These are phyloP conservation scores for Sisor rabdophorus DNA, from an alignment of 2,113 vertebrate genomes.

Conservation along the genomic window DNA sequence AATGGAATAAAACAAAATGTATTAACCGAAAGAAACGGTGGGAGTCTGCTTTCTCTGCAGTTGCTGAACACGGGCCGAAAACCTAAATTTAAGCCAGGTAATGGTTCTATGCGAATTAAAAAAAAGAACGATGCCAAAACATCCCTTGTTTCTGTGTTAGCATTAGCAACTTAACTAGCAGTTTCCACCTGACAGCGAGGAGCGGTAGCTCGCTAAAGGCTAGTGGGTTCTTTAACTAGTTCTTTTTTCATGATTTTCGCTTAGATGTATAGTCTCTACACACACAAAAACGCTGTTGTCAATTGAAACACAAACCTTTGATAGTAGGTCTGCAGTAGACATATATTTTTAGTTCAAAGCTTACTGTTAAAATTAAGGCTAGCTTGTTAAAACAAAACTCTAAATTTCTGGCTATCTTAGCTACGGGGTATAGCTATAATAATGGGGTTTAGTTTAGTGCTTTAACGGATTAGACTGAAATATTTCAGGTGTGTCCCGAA, in stretches of 20 bases:
- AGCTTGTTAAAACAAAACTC: background rate
- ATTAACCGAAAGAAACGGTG: background rate
- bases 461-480: background rate
- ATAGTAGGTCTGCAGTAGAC: background rate
- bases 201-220: background rate
- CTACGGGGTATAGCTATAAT: background rate
- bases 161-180: constrained; percentile 8
- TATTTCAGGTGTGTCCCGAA: background rate
- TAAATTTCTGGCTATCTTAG: background rate
- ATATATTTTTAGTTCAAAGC: background rate
- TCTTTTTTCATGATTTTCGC: background rate
- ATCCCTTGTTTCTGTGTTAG: background rate
- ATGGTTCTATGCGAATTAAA: background rate
- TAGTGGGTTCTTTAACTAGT: background rate
- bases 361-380: background rate
- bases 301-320: background rate
- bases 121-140: background rate
- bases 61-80: background rate
- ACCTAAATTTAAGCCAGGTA: constrained; percentile 9
- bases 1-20: constrained; percentile 18
- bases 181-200: background rate
- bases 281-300: no score
- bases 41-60: background rate
- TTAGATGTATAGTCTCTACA: background rate
- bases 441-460: background rate